Evolutionary conservation across 1,140 invertebrate species (phyloP).

Genomic region (Drepana arcuata): DNA sequence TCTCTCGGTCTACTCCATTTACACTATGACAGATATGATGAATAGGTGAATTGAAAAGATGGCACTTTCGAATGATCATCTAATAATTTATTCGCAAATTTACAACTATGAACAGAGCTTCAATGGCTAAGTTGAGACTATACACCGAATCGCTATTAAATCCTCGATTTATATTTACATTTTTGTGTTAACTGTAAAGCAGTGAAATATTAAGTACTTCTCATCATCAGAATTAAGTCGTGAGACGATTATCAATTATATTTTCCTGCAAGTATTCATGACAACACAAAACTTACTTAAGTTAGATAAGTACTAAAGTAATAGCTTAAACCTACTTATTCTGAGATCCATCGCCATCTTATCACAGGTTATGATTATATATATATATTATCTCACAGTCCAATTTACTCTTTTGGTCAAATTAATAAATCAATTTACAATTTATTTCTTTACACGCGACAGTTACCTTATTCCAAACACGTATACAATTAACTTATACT

Average conservation of each 20-base stretch:
- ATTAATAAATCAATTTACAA: slow-evolving; percentile 7
- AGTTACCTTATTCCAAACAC: slow-evolving; percentile 4
- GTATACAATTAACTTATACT: slow-evolving; percentile 11
- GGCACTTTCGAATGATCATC: too few relatives aligned
- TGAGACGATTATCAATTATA: too few relatives aligned
- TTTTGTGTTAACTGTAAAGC: background rate
- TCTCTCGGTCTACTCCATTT: too few relatives aligned
- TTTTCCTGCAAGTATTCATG: too few relatives aligned
- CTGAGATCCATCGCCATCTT: slow-evolving; percentile 27
- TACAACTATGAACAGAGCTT: slow-evolving; percentile 44
- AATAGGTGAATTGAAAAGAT: too few relatives aligned
- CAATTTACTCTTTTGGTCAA: slow-evolving; percentile 21
- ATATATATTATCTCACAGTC: slow-evolving; percentile 42
- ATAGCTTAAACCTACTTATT: too few relatives aligned
- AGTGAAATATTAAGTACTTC: too few relatives aligned
- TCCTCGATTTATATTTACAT: background rate
- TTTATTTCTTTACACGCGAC: slow-evolving; percentile 9
- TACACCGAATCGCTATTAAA: too few relatives aligned
- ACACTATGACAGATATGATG: too few relatives aligned
- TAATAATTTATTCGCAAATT: slow-evolving; percentile 28
- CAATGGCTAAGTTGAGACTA: slow-evolving; percentile 18
- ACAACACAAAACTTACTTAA: too few relatives aligned
- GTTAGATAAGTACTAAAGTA: too few relatives aligned
- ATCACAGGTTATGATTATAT: slow-evolving; percentile 49
- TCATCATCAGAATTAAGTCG: too few relatives aligned